These are phyloP conservation scores for Mycteria americana DNA, from an alignment of 2,797 vertebrate species.

Conservation along the genomic window DNA sequence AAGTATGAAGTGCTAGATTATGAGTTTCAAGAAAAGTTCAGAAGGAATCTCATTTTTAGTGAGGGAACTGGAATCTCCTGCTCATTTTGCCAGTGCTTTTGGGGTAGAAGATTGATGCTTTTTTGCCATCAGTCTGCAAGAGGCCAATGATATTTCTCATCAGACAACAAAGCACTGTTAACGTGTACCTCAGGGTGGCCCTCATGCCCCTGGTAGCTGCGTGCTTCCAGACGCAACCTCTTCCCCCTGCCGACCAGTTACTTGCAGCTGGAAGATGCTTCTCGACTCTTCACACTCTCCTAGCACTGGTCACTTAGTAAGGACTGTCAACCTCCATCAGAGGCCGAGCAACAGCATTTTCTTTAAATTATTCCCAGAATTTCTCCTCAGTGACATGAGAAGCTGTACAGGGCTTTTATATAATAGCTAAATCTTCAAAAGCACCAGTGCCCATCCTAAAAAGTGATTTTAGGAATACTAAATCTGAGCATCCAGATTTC, in stretches of 20 bases:
- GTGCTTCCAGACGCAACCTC: not conserved
- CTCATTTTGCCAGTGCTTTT: not conserved
- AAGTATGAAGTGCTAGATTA: not conserved
- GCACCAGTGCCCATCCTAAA: not conserved
- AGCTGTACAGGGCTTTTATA: not conserved
- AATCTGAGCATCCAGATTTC: not conserved
- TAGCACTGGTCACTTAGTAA: not conserved
- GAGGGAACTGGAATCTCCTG: not conserved
- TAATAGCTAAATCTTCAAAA: not conserved
- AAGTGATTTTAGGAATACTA: not conserved
- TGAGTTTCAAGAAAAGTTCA: not conserved
- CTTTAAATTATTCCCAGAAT: not conserved
- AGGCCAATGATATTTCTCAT: not conserved
- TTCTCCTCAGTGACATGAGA: not conserved
- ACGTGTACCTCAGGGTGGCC: not conserved
- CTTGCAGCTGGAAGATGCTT: not conserved
- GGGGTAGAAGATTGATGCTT: not conserved
- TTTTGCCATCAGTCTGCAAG: not conserved
- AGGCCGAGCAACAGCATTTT: not conserved
- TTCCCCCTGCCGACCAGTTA: not conserved
- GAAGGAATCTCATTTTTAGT: not conserved
- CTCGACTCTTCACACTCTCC: not conserved
- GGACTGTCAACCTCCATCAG: not conserved
- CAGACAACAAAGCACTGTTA: not conserved
- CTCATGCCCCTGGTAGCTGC: not conserved